Base-by-base conservation (phyloP, 2,797 vertebrate genomes). In the Botia kubotai region DNA sequence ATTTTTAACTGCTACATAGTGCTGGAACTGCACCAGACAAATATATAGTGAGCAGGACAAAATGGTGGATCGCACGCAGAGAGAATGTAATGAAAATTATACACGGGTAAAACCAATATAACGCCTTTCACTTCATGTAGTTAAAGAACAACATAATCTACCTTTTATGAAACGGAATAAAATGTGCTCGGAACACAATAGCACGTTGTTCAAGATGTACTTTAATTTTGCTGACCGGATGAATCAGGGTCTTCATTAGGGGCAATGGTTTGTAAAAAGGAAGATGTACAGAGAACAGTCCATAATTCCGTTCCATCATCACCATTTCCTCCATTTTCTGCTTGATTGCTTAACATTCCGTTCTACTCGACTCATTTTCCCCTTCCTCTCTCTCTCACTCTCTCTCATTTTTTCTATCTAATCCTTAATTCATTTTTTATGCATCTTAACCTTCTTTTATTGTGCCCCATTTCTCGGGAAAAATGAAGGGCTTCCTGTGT, bases 1-100 rank as follows among this genome's bases (percentile, higher is more conserved):
- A 88, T 90, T 88, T 90, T 92, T 92, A 86, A 87, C 85, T 65
- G 67, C 72, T 84, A 91, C 87, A 88, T 85, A 70, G 77, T 73
- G 83, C 73, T 84, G 36, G 77, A 89, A 84, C 73, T 75, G 83
- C 16, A 48, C 81, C 68, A 63, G 83, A 90, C 88, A 89, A 89
- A 90, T 69, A 57, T 39, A 75, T 63, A 75, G 79, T 62, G 43
- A 77, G 69, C 69, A 16, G 17, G 62, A 84, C 79, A 85, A 87
- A 88, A 80, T 52, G 58, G 33, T 70, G 57, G 77, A 60, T 68
- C 58, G 43, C 48, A 39, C 75, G 50, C 11, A 19, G 26, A 72
- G 46, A 63, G 4, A 16, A 68, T 63, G 10, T 19, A 73, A 57
- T 53, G 5, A 0, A 60, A 81, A 29, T 39, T 71, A 60, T 46